phyloP scores from a whole-genome alignment of 2,888 invertebrate genomes.

The Heterodera filipjevi region DNA sequence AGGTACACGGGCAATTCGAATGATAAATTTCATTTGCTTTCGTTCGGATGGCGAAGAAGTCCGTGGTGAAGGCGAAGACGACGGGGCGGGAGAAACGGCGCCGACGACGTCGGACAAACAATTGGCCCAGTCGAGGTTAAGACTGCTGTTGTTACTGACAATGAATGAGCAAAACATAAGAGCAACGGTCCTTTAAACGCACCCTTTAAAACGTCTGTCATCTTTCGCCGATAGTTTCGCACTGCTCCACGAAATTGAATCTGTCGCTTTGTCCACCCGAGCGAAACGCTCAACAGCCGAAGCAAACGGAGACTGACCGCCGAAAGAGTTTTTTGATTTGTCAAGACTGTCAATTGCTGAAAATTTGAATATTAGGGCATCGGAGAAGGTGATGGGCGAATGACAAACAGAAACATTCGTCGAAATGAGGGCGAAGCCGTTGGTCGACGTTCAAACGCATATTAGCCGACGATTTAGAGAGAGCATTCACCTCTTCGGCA shows the following conservation, averaged over 20 bases:
- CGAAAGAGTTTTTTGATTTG: background rate
- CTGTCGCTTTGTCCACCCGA: background rate
- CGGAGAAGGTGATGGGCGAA: background rate
- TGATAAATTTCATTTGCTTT: background rate
- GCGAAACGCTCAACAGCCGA: constrained; percentile 6
- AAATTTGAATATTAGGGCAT: background rate
- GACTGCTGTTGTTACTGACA: background rate
- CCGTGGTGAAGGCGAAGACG: background rate
- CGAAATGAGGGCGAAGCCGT: background rate
- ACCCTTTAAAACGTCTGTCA: background rate
- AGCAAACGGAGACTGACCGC: background rate
- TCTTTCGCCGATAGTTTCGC: constrained; percentile 7
- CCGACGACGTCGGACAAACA: constrained; percentile 50
- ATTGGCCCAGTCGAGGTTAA: constrained; percentile 51
- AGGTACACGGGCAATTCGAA: background rate
- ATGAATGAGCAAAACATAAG: background rate
- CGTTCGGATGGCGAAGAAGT: background rate
- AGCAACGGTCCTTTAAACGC: background rate
- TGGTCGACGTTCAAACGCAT: constrained; percentile 4
- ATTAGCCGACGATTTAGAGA: background rate
- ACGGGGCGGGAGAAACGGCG: background rate
- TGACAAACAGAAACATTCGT: constrained; percentile 13
- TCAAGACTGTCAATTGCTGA: background rate
- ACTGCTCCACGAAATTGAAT: constrained; percentile 2
- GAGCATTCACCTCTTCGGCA: constrained; percentile 26